Evolutionary conservation across 1,140 invertebrate genomes (phyloP).

Genomic region (Proctacanthus coquilletti): DNA sequence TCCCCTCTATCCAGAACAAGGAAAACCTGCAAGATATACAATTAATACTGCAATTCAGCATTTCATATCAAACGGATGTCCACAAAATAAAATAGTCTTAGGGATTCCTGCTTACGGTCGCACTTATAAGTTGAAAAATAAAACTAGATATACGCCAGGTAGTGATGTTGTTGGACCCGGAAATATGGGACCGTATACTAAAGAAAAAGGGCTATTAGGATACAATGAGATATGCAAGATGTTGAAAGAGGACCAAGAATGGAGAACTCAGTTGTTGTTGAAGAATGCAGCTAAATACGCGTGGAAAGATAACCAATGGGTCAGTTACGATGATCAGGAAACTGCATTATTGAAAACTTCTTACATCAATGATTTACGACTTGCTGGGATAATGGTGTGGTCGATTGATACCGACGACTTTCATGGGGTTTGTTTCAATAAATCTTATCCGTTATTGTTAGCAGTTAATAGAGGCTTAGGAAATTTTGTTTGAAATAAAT

Average conservation of each 20-base stretch:
- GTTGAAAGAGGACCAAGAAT: slow-evolving; percentile 4
- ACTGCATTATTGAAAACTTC: slow-evolving; percentile 27
- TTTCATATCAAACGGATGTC: slow-evolving; percentile 1
- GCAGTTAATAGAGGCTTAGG: slow-evolving; percentile 15
- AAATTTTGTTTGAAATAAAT: too few species aligned
- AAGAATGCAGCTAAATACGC: slow-evolving; percentile 18
- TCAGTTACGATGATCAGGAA: slow-evolving; percentile 27
- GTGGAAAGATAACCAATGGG: slow-evolving; percentile 27
- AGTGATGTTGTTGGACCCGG: slow-evolving; percentile 39
- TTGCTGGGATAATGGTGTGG: slow-evolving; percentile 69
- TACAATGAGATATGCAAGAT: slow-evolving; percentile 51
- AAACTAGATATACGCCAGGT: slow-evolving; percentile 32
- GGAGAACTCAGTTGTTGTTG: slow-evolving; percentile 14
- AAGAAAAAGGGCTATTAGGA: slow-evolving; percentile 49
- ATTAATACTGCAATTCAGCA: background rate
- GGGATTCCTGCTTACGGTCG: slow-evolving; percentile 53
- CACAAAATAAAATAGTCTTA: slow-evolving; percentile 39
- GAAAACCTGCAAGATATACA: background rate
- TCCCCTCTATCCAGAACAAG: slow-evolving; percentile 27
- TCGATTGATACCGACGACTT: slow-evolving; percentile 66
- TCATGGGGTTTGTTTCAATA: slow-evolving; percentile 39
- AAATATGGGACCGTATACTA: slow-evolving; percentile 48
- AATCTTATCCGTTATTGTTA: slow-evolving; percentile 32
- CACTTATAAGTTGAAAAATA: slow-evolving; percentile 40
- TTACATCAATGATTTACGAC: slow-evolving; percentile 28